Conservation (phyloP, 2,797 vertebrate species). For the Lepidocolaptes lacrymiger region DNA sequence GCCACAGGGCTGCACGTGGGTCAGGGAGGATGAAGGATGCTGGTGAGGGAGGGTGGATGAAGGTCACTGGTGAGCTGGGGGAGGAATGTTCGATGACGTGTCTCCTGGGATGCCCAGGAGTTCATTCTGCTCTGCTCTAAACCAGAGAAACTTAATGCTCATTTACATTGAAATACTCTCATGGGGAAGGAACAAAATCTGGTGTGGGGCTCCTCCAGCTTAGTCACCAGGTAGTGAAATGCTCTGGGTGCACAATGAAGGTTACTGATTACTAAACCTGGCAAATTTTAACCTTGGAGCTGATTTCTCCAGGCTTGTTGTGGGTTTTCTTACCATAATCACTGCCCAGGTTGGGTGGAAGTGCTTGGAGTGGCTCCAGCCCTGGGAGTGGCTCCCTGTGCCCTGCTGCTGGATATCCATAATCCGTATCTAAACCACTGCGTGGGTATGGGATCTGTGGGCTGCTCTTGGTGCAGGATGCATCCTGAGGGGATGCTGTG, state of each 20-base stretch:
- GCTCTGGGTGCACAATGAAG: not conserved
- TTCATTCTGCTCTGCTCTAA: not conserved
- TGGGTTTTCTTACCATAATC: not conserved
- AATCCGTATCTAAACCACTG: not conserved
- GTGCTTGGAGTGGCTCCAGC: too few species aligned
- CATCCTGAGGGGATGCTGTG: not conserved
- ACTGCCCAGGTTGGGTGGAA: not conserved
- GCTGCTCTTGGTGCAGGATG: rapidly evolving
- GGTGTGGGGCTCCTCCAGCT: not conserved
- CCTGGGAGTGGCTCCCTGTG: not conserved
- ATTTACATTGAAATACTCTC: not conserved
- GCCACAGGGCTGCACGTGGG: not conserved
- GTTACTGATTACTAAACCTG: not conserved
- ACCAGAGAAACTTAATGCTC: not conserved
- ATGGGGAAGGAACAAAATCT: not conserved
- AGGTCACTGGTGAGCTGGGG: not conserved
- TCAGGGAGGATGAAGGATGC: not conserved
- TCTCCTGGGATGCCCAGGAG: rapidly evolving
- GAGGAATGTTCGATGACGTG: rapidly evolving
- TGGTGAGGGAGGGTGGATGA: not conserved
- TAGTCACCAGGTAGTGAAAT: not conserved
- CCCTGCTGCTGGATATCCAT: not conserved
- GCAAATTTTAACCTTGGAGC: not conserved
- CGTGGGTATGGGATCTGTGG: not conserved
- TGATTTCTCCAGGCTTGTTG: not conserved